phyloP scores from a whole-genome alignment of 2,797 vertebrate genomes.

The Intellagama lesueurii region DNA sequence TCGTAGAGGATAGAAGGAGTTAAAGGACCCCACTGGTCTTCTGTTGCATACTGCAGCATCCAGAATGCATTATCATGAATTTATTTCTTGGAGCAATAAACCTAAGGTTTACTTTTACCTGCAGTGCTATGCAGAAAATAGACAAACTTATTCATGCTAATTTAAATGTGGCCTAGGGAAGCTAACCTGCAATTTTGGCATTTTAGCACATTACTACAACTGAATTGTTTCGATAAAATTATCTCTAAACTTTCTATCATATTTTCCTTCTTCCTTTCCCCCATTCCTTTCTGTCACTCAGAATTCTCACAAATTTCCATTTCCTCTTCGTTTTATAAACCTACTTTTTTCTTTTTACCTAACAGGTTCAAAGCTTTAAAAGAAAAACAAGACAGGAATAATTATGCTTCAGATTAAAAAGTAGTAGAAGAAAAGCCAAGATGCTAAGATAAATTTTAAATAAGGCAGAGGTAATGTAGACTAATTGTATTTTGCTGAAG shows the following conservation, averaged over 20 bases:
- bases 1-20: background rate
- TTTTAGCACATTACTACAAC: background rate
- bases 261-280: too few species aligned
- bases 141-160: background rate
- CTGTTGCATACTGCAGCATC: too few species aligned
- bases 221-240: background rate
- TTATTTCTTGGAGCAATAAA: too few species aligned
- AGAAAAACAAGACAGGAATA: background rate
- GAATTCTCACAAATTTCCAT: background rate
- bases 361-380: background rate
- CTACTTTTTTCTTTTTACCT: background rate
- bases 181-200: background rate
- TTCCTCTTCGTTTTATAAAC: background rate
- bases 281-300: background rate
- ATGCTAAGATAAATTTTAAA: conserved; percentile 11
- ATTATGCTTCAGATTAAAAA: background rate
- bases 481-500: conserved; percentile 2
- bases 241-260: background rate
- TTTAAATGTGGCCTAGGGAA: background rate
- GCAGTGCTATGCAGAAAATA: background rate
- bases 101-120: too few species aligned
- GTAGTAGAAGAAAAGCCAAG: background rate
- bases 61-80: too few species aligned
- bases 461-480: background rate
- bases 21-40: background rate